Percentiles rank a stretch among this genome's conserved stretches.
Evolutionary conservation across 2,797 vertebrate genomes (phyloP).

Genomic region (Cryptoblepharus egeriae): DNA sequence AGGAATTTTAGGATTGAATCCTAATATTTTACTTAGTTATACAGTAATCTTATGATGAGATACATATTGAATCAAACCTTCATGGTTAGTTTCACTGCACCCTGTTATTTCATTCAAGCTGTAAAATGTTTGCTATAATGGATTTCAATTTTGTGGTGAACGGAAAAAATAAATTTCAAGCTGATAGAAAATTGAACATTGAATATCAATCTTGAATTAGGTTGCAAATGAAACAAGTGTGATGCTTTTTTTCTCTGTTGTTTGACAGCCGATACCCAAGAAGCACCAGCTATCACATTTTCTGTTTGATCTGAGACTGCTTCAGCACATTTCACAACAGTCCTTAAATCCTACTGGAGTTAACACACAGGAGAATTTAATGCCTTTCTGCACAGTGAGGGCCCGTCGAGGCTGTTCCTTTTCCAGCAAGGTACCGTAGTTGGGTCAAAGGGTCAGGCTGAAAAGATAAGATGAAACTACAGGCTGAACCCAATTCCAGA

Average conservation of each 20-base stretch:
- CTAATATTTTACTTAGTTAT: background rate
- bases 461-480: background rate
- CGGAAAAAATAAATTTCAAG: background rate
- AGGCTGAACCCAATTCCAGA: background rate
- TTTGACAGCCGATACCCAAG: constrained; percentile 27
- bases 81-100: background rate
- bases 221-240: background rate
- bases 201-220: background rate
- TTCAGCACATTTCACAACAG: background rate
- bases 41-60: background rate
- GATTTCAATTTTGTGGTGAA: background rate
- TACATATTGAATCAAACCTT: background rate
- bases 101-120: background rate
- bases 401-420: background rate
- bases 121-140: background rate
- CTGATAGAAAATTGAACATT: background rate
- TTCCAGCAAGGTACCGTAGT: background rate
- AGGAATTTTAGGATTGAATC: too few relatives aligned
- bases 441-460: background rate
- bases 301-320: rapidly evolving
- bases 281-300: constrained; percentile 15
- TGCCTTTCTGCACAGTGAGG: background rate
- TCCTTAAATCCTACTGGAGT: constrained; percentile 16
- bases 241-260: constrained; percentile 5
- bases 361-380: background rate